Evolutionary conservation across 2,888 invertebrate species (phyloP), one percentile per base, ranked within the genome.

Genomic region (Lordiphosa andalusiaca): DNA sequence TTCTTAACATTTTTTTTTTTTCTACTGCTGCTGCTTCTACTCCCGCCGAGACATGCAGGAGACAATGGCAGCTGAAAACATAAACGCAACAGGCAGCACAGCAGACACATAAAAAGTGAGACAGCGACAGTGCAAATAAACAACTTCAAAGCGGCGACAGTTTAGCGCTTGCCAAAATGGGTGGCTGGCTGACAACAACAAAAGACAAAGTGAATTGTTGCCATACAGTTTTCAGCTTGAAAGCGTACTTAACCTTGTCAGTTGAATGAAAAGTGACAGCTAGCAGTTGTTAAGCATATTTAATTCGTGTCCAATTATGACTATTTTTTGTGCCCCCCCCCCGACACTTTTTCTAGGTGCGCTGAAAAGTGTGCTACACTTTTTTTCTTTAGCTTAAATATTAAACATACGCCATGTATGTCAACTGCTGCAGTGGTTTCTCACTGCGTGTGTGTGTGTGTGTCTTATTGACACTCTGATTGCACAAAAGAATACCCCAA

Each of bases 381-480:
- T 42, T 25, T 25, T 30, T 30, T n/a, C 12, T 7, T 38, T 2
- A 16, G 12, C 13, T 38, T 30, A 30, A 30, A 30, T 30, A 30
- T 30, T 30, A 30, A 30, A 9, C 9, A 30, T 54, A 47, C 59
- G 52, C 51, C 51, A 46, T 42, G 55, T 51, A 56, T 23, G 58
- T 50, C 38, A 44, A 44, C 7, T 48, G 61, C 67, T 74, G 74
- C 78, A 64, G 60, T 51, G 50, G 39, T 52, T 50, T 58, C 36
- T 44, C 48, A 35, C 2, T 19, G 12, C 33, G 35, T 13, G 37
- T 36, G 39, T 60, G 33, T 49, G 33, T 37, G 6, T 44, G 12
- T 44, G 35, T 12, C 71, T 53, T 78, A 74, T 78, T 83, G 82
- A 81, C 77, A 81, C 60, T 63, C 65, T 82, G 71, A 82, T 82